phyloP scores from a whole-genome alignment of 1,140 invertebrate species.

The Drosophila kurseongensis region DNA sequence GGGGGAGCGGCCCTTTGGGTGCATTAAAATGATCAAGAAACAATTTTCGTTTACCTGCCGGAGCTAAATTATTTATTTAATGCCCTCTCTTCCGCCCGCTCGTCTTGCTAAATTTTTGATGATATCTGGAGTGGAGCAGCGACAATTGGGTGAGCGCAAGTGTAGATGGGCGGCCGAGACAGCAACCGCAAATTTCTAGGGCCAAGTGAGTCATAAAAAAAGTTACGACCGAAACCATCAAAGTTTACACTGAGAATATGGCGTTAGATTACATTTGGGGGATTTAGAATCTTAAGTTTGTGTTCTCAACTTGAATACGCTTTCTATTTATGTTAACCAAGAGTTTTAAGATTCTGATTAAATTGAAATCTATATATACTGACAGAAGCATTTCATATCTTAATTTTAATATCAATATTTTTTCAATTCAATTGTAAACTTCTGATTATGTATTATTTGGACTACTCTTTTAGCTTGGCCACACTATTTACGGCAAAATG shows the following conservation, averaged over 20 bases:
- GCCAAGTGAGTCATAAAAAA: conserved; percentile 60
- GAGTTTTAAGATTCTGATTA: no score
- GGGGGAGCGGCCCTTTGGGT: conserved; percentile 65
- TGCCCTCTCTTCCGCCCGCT: conserved; percentile 34
- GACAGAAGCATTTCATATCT: no score
- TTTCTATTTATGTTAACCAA: no score
- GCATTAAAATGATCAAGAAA: conserved; percentile 84
- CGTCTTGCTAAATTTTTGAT: conserved; percentile 74
- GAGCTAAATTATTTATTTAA: conserved; percentile 78
- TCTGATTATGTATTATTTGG: background rate
- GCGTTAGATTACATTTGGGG: background rate
- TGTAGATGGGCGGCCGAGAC: conserved; percentile 42
- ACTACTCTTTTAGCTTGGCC: background rate
- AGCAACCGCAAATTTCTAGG: conserved; percentile 69
- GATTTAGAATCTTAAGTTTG: background rate
- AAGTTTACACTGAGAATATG: conserved; percentile 36
- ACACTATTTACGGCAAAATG: background rate
- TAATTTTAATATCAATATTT: no score
- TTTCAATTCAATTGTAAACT: no score
- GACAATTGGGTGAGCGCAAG: conserved; percentile 58
- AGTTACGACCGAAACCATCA: conserved; percentile 41
- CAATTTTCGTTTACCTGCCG: conserved; percentile 81
- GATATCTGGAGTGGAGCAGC: conserved; percentile 42
- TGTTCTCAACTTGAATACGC: no score
- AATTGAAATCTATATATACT: no score